Evolutionary conservation across 2,888 invertebrate species (phyloP).

Genomic region (Caenorhabditis angaria): DNA sequence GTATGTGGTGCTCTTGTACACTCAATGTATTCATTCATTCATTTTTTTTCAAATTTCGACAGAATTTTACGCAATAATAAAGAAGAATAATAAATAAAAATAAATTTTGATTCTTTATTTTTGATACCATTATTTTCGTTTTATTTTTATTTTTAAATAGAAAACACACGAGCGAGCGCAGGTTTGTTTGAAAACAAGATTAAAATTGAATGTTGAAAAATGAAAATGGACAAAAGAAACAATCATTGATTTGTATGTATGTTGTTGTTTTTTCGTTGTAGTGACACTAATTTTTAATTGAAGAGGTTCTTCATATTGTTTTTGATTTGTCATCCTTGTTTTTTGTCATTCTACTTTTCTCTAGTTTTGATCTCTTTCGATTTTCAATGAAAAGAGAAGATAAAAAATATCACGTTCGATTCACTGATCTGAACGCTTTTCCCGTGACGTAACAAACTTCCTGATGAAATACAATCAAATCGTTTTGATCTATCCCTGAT

Average conservation of each 20-base stretch:
- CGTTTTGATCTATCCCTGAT: too few species aligned
- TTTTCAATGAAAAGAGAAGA: too few species aligned
- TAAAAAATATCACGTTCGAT: too few species aligned
- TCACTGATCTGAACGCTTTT: too few species aligned
- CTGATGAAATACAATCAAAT: too few species aligned
- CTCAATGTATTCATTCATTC: background rate
- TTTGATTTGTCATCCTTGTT: background rate
- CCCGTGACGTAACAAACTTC: too few species aligned
- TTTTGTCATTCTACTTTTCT: constrained; percentile 7
- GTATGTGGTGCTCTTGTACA: constrained; percentile 1
- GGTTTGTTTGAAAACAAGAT: background rate
- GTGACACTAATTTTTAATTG: background rate
- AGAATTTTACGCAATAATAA: background rate
- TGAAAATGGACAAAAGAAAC: background rate
- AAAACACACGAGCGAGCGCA: background rate
- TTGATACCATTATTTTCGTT: background rate
- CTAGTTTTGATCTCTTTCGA: too few species aligned
- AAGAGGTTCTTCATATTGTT: too few species aligned
- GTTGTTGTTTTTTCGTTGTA: background rate
- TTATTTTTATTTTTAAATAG: too few species aligned
- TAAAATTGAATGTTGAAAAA: background rate
- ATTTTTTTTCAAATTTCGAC: background rate
- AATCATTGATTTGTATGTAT: background rate
- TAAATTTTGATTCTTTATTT: background rate
- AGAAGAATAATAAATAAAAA: background rate